Conservation (phyloP, 2,888 invertebrate species). For the Drosophila pegasa region DNA sequence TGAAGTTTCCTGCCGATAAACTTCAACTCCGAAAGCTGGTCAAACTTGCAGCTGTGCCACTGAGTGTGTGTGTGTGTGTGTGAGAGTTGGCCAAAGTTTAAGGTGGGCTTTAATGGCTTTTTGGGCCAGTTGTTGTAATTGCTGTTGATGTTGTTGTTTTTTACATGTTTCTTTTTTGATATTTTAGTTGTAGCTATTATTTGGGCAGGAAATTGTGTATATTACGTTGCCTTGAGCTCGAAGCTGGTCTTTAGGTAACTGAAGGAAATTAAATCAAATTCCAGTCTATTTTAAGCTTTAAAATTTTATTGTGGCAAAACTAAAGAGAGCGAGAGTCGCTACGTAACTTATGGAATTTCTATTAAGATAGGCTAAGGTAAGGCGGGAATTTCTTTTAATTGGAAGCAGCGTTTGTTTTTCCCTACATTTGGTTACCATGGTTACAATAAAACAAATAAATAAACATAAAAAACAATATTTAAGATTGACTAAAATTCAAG, state of each 20-base stretch:
- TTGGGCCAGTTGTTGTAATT: conserved; percentile 31
- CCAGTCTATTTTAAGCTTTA: background rate
- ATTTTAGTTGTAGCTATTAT: conserved; percentile 17
- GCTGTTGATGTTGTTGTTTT: conserved; percentile 27
- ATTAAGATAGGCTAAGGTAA: background rate
- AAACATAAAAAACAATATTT: background rate
- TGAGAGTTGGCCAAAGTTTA: conserved; percentile 51
- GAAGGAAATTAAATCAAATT: background rate
- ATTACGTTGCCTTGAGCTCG: conserved; percentile 45
- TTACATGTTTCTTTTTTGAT: conserved; percentile 24
- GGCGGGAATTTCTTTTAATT: too few relatives aligned
- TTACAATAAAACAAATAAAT: background rate
- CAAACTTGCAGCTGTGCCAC: conserved; percentile 18
- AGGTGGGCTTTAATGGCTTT: conserved; percentile 59
- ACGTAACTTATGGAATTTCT: background rate
- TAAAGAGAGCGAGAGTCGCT: background rate
- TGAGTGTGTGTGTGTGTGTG: conserved; percentile 13
- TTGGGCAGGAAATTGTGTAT: conserved; percentile 44
- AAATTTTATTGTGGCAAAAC: background rate
- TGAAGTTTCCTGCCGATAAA: conserved; percentile 79
- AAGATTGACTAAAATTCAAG: background rate
- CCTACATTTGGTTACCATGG: conserved; percentile 1
- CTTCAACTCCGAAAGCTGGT: conserved; percentile 64
- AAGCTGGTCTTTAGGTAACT: conserved; percentile 6
- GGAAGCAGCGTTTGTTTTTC: background rate